Evolutionary conservation across 2,797 vertebrate species (phyloP).

Genomic region (Aldrovandia affinis): DNA sequence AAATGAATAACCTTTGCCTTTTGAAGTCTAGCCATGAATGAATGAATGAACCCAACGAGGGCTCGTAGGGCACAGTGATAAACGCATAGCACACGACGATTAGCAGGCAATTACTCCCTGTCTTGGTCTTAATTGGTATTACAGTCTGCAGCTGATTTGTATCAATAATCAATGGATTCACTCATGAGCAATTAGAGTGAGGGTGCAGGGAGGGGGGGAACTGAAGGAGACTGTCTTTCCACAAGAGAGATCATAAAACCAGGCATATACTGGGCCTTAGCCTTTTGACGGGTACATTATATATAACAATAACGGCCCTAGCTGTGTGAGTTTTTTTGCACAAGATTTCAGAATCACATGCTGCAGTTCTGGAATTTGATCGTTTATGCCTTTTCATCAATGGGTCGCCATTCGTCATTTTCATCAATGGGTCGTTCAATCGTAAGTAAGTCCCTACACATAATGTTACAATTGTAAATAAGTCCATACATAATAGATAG

Average conservation of each 20-base stretch:
- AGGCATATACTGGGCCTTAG: not conserved
- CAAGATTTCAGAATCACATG: no score
- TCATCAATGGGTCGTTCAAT: no score
- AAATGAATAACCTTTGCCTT: not conserved
- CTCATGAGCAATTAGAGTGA: constrained; percentile 66
- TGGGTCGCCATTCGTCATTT: no score
- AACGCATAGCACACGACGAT: constrained; percentile 58
- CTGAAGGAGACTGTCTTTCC: not conserved
- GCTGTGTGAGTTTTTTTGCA: no score
- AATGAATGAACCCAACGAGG: constrained; percentile 19
- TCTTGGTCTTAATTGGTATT: constrained; percentile 64
- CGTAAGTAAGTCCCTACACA: no score
- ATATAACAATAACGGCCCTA: no score
- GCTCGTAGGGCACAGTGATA: constrained; percentile 33
- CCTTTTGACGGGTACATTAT: no score
- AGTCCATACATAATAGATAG: no score
- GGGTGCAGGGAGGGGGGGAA: not conserved
- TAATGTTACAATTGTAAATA: no score
- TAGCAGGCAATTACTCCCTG: constrained; percentile 55
- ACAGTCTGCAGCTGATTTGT: constrained; percentile 69
- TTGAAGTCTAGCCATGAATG: not conserved
- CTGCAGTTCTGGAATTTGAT: no score
- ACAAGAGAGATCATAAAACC: not conserved
- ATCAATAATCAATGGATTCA: constrained; percentile 73
- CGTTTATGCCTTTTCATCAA: no score